Evolutionary conservation across 2,797 vertebrate species (phyloP), one percentile per base, ranked within the genome.

Genomic region (Parauchenoglanis punctatus): DNA sequence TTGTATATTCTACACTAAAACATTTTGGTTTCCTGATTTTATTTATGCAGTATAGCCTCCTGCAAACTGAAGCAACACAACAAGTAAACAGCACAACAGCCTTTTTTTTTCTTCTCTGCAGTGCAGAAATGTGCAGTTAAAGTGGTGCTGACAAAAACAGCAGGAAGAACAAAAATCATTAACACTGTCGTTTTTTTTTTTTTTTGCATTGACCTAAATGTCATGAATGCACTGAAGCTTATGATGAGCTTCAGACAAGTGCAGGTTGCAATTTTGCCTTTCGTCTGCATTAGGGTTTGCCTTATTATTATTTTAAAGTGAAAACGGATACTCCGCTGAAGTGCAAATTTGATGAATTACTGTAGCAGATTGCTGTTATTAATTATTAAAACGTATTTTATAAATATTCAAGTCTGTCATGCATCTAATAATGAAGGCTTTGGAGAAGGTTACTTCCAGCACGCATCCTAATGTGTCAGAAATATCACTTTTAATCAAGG

Each of bases 371-470:
- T 99, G 98, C 98, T 96, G 97, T 96, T 96, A 99, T 99, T 97
- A 99, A 99, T 99, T 98, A 99, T 99, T 99, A 98, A 99, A 98
- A 97, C 95, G 95, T 97, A 99, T 99, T 96, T 98, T 98, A 99
- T 99, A 99, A 99, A 99, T 99, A 99, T 99, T 99, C 98, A 99
- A 98, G 97, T 98, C 97, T 96, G 96, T 96, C 96, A 96, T 96
- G 96, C 96, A 96, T 96, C 96, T 96, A 95, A 96, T 96, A 96
- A 96, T 96, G 95, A 96, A 95, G 94, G 95, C 96, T 96, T 96
- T 96, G 95, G 95, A 96, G 96, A 95, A 96, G 96, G 95, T 96
- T 96, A 96, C 95, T 96, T 96, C 96, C 94, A 95, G 80, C 94
- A 95, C 87, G 94, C 95, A 96, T 96, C 96, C 95, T 95, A 95